phyloP scores from a whole-genome alignment of 2,113 vertebrate species.

The Paraplagusia blochii region DNA sequence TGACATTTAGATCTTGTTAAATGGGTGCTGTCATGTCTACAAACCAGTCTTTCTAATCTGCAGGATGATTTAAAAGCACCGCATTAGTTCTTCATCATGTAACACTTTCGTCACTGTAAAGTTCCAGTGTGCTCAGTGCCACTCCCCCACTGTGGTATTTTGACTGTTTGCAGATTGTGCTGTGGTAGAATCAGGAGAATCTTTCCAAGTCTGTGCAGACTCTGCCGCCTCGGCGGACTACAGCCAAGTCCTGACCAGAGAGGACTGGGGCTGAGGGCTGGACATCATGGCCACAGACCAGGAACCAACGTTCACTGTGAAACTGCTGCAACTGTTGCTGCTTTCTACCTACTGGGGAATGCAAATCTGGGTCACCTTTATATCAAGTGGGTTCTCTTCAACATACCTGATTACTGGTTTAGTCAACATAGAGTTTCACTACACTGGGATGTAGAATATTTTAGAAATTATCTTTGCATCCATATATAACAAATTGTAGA shows the following conservation, averaged over 20 bases:
- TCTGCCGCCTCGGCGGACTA: conserved; percentile 2
- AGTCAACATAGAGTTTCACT: too few relatives aligned
- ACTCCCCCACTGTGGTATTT: background rate
- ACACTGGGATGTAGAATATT: too few relatives aligned
- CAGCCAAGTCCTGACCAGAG: conserved; percentile 5
- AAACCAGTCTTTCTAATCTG: too few relatives aligned
- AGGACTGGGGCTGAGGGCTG: background rate
- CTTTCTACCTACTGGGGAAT: conserved; percentile 85
- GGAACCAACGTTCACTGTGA: conserved; percentile 70
- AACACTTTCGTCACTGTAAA: too few relatives aligned
- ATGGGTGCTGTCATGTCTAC: too few relatives aligned
- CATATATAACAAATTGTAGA: too few relatives aligned
- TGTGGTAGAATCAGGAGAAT: background rate
- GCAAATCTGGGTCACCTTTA: conserved; percentile 83
- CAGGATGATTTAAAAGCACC: too few relatives aligned
- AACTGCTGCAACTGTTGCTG: conserved; percentile 78
- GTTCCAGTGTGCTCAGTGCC: background rate
- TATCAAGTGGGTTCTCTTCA: conserved; percentile 70
- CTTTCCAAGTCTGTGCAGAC: background rate
- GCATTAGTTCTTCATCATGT: too few relatives aligned
- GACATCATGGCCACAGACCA: conserved; percentile 73
- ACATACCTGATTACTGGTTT: background rate
- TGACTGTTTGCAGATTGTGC: conserved; percentile 15
- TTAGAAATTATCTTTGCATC: too few relatives aligned
- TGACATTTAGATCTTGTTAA: too few relatives aligned